Base-by-base conservation (phyloP, 2,888 invertebrate species). In the Eupeodes luniger region DNA sequence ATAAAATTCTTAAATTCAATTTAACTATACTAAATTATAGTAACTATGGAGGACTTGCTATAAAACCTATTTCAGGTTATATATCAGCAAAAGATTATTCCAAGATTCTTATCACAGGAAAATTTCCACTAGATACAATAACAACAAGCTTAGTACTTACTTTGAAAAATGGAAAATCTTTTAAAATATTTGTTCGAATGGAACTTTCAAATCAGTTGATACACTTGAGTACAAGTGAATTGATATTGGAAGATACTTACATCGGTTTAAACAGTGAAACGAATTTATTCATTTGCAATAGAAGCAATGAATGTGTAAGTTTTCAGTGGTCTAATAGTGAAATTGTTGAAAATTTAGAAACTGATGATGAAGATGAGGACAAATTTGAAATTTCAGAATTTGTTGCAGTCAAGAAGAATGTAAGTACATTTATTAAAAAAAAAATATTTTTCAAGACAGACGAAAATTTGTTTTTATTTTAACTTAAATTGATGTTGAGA, bases 211-310 rank as follows among this genome's bases (percentile, higher is more conserved):
- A 74, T 9, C 77, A 69, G 12, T 11, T 78, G 5, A 62, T 85
- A n/a, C 36, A 85, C 53, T 44, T 85, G 6, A 74, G 74, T 62
- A 61, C 79, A 14, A 47, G n/a, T 53, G 27, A 49, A 14, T 2
- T 85, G 51, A 59, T 4, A 9, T 83, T 86, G 10, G 53, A 79
- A 16, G 82, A 83, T 16, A 79, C 83, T 7, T 86, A 64, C 59
- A 79, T 82, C 5, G 83, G 86, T 0, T 49, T 66, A 0, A 70
- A 16, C 6, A 40, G 16, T 11, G 55, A 83, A 11, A 64, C 79
- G 34, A 59, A 70, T 59, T 3, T 86, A 1, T 10, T 36, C 12
- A 70, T 86, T 27, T 86, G 86, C 49, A 86, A 86, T 40, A 86
- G 70, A 44, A 79, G 83, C 49, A 44, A 77, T 53, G 70, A 86